Evolutionary conservation across 1,140 invertebrate species (phyloP).

Genomic region (Chlorops oryzae): DNA sequence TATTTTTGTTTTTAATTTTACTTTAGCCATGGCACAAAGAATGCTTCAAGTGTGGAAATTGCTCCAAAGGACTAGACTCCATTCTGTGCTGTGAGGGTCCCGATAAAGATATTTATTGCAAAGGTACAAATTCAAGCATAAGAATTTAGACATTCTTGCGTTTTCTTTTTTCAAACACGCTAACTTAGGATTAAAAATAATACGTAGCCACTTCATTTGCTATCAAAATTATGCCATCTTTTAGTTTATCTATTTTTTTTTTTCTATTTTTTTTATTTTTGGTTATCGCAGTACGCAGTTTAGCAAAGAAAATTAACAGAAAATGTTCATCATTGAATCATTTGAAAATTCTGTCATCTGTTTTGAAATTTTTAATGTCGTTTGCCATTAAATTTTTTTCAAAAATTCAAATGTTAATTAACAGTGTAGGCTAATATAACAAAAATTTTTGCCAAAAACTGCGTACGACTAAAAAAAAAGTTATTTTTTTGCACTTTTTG

Average conservation of each 20-base stretch:
- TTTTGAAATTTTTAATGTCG: too few species aligned
- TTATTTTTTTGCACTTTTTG: too few species aligned
- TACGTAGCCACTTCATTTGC: neutral
- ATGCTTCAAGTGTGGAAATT: slow-evolving; percentile 92
- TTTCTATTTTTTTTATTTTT: neutral
- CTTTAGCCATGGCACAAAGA: slow-evolving; percentile 72
- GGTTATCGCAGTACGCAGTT: neutral
- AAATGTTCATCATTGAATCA: neutral
- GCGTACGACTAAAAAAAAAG: too few species aligned
- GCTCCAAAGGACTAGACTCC: slow-evolving; percentile 92
- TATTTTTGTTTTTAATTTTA: too few species aligned
- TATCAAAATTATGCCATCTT: neutral
- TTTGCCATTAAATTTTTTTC: too few species aligned
- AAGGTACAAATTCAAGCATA: slow-evolving; percentile 74
- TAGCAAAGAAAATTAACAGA: too few species aligned
- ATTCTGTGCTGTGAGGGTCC: slow-evolving; percentile 91
- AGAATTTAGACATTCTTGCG: neutral
- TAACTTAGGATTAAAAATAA: neutral
- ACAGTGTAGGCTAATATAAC: too few species aligned
- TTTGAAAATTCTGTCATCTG: neutral
- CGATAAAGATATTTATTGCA: slow-evolving; percentile 96
- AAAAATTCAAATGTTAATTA: too few species aligned
- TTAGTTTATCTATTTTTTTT: neutral
- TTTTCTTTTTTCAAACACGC: too few species aligned
- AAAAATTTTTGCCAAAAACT: too few species aligned